Percentiles rank a stretch among this genome's conserved stretches.
These are phyloP conservation scores for Neopelma chrysocephalum DNA, from an alignment of 2,797 vertebrate genomes.

Conservation along the genomic window DNA sequence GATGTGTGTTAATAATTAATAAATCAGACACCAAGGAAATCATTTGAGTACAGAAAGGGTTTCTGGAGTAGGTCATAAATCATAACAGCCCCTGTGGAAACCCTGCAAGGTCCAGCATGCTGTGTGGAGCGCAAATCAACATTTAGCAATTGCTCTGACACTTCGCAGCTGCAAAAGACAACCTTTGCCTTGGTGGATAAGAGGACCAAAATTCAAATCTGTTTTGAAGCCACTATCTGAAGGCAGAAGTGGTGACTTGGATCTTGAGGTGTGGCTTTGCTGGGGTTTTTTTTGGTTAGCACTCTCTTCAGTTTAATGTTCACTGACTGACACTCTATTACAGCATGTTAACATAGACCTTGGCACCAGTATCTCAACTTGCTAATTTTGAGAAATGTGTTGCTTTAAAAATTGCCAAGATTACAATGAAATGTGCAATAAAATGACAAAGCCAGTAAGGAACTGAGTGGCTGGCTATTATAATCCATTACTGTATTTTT, in stretches of 20 bases:
- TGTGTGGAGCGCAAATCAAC: not conserved
- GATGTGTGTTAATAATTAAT: not conserved
- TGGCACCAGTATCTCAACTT: not conserved
- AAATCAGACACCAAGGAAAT: not conserved
- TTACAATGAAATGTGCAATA: not conserved
- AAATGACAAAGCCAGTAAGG: not conserved
- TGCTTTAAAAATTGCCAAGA: not conserved
- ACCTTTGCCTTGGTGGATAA: not conserved
- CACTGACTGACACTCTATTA: not conserved
- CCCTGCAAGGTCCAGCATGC: not conserved
- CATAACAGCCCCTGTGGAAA: not conserved
- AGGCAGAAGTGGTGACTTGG: not conserved
- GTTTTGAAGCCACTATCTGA: not conserved
- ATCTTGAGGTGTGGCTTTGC: not conserved
- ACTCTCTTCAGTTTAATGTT: not conserved
- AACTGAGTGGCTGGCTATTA: not conserved
- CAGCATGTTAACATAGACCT: accelerated
- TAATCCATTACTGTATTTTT: conserved; percentile 5
- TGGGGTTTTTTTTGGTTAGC: accelerated
- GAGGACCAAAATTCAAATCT: not conserved
- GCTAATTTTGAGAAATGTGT: not conserved
- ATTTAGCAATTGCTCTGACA: not conserved
- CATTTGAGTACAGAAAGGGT: not conserved
- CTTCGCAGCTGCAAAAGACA: not conserved
- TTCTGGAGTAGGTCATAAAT: not conserved